Base-by-base conservation (phyloP, 2,888 invertebrate species). In the Drosophila bunnanda region DNA sequence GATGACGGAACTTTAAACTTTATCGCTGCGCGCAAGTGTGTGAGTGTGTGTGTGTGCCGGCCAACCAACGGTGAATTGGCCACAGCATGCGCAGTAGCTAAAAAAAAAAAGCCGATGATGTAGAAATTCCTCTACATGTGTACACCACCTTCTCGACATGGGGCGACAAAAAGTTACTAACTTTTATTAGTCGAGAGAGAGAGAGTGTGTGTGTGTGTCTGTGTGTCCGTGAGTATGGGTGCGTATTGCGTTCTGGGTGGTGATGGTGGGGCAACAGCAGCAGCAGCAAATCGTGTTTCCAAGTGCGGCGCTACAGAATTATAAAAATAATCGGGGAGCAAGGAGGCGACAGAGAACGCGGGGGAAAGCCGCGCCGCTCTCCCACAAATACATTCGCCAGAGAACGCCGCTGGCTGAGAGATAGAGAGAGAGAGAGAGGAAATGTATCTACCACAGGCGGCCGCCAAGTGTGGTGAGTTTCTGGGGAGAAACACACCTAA, bases 301-400 rank as follows among this genome's bases (percentile, higher is more conserved):
- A 69, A 64, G 68, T 74, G 79, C 54, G 67, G 66, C 79, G 79
- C 71, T 84, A 71, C 67, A 87, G 78, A 87, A 69, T 84, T 86
- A 82, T 82, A 82, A 82, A 82, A 86, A 82, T 82, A 82, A 88
- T 86, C 75, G 64, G 30, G 52, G 36, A 50, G 70, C 62, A 30
- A 32, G 2, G 54, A 13, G 53, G 53, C 20, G 73, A 43, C 20
- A 34, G 41, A 44, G 48, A 25, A 28, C n/a, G 48, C 32, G 38
- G 28, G 30, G 52, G 39, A 70, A 48, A 71, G 50, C 59, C 30
- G 22, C 50, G 50, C 59, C 30, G 22, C 50, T 52, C 50, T 52
- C 50, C 32, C 50, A 52, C 50, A 52, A 52, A 52, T 34, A 52
- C 50, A 52, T 15, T 52, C 20, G 50, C 50, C 15, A 0, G 15